Evolutionary conservation across 2,888 invertebrate species (phyloP).

Genomic region (Diloba caeruleocephala): DNA sequence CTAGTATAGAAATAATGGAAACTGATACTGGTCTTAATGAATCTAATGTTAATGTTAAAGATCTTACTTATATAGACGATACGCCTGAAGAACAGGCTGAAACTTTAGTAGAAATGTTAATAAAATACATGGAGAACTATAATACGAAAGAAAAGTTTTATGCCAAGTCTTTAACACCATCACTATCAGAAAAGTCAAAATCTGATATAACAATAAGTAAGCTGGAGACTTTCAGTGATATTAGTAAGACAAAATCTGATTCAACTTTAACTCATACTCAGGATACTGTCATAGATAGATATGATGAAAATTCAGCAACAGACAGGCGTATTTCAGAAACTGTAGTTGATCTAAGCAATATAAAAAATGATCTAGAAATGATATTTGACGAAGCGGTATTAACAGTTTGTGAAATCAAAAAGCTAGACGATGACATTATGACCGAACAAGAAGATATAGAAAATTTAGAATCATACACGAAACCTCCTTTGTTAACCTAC

Average conservation of each 20-base stretch:
- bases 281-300: slow-evolving; percentile 82
- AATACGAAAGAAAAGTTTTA: slow-evolving; percentile 70
- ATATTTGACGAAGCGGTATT: slow-evolving; percentile 76
- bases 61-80: slow-evolving; percentile 82
- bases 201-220: slow-evolving; percentile 84
- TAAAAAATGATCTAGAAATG: slow-evolving; percentile 80
- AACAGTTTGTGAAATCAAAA: slow-evolving; percentile 67
- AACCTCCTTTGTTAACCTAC: slow-evolving; percentile 72
- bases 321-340: slow-evolving; percentile 81
- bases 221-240: slow-evolving; percentile 81
- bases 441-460: slow-evolving; percentile 81
- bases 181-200: slow-evolving; percentile 82
- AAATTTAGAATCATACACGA: slow-evolving; percentile 80
- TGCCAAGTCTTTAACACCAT: slow-evolving; percentile 76
- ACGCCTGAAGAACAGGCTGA: slow-evolving; percentile 82
- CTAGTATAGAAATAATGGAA: slow-evolving; percentile 73
- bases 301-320: slow-evolving; percentile 61
- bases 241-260: slow-evolving; percentile 85
- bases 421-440: slow-evolving; percentile 77
- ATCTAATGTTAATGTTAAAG: slow-evolving; percentile 78
- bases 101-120: slow-evolving; percentile 81
- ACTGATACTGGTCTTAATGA: slow-evolving; percentile 72
- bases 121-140: slow-evolving; percentile 85
- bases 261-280: slow-evolving; percentile 83
- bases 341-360: slow-evolving; percentile 76